phyloP scores from a whole-genome alignment of 2,888 invertebrate species.

The Lobophora halterata region DNA sequence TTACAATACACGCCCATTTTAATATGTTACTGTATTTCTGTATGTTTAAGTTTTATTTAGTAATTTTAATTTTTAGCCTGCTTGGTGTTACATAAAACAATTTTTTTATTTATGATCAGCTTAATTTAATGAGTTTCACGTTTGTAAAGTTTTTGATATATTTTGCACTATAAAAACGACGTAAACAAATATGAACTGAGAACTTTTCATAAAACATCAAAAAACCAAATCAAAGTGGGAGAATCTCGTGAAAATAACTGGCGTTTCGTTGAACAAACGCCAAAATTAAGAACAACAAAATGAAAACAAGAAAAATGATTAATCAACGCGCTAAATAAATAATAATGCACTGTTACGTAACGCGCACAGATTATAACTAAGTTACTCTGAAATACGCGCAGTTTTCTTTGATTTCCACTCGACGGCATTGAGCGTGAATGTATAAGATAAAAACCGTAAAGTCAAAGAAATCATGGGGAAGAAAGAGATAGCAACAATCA shows the following conservation, averaged over 20 bases:
- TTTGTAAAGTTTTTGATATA: conserved; percentile 15
- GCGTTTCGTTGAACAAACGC: conserved; percentile 53
- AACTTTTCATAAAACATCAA: conserved; percentile 24
- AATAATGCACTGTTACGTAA: conserved; percentile 67
- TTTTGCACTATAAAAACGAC: conserved; percentile 7
- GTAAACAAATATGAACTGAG: background rate
- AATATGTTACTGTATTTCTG: conserved; percentile 20
- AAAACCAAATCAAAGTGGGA: conserved; percentile 24
- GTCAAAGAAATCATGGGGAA: conserved; percentile 10
- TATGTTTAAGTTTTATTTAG: conserved; percentile 11
- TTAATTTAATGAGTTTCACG: conserved; percentile 9
- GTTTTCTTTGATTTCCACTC: conserved; percentile 66
- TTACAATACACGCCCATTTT: conserved; percentile 31
- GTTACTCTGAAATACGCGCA: conserved; percentile 43
- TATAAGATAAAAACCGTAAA: conserved; percentile 38
- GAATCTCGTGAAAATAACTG: conserved; percentile 25
- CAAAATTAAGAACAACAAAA: conserved; percentile 60
- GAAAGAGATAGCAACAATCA: conserved; percentile 46
- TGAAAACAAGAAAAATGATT: conserved; percentile 61
- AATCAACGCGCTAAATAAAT: conserved; percentile 69
- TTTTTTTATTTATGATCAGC: no score
- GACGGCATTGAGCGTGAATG: conserved; percentile 40
- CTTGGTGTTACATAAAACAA: no score
- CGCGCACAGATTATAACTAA: no score
- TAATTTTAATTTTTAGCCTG: no score